Evolutionary conservation across 2,888 invertebrate species (phyloP).

Genomic region (Frankliniella fusca): DNA sequence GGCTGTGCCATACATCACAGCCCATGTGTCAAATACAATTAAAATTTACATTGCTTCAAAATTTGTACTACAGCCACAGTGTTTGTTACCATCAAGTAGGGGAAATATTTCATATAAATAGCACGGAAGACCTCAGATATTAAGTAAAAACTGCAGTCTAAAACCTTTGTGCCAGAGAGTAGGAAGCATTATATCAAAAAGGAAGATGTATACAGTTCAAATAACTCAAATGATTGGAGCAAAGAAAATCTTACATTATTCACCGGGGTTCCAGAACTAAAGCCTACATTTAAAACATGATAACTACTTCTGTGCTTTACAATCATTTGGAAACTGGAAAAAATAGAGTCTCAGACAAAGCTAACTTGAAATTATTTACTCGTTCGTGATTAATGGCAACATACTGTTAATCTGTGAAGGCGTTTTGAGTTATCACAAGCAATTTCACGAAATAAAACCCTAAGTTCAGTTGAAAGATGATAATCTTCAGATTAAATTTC

Average conservation of each 20-base stretch:
- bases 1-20: slow-evolving; percentile 7
- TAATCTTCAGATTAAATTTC: too few relatives aligned
- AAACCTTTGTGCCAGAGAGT: slow-evolving; percentile 2
- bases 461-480: too few relatives aligned
- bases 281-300: background rate
- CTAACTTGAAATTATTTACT: too few relatives aligned
- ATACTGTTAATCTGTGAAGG: too few relatives aligned
- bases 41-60: slow-evolving; percentile 20
- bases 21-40: slow-evolving; percentile 10
- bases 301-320: background rate
- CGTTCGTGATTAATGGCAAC: too few relatives aligned
- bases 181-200: background rate
- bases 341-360: background rate
- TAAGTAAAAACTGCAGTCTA: slow-evolving; percentile 13
- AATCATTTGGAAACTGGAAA: too few relatives aligned
- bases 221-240: background rate
- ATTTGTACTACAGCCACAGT: slow-evolving; percentile 11
- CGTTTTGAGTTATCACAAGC: too few relatives aligned
- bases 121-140: slow-evolving; percentile 17
- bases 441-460: too few relatives aligned
- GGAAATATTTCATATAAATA: background rate
- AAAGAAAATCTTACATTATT: background rate
- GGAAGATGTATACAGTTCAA: background rate
- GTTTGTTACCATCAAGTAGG: background rate
- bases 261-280: background rate